These are phyloP conservation scores for Mylabris sibirica DNA, from an alignment of 2,888 invertebrate genomes.

Conservation along the genomic window DNA sequence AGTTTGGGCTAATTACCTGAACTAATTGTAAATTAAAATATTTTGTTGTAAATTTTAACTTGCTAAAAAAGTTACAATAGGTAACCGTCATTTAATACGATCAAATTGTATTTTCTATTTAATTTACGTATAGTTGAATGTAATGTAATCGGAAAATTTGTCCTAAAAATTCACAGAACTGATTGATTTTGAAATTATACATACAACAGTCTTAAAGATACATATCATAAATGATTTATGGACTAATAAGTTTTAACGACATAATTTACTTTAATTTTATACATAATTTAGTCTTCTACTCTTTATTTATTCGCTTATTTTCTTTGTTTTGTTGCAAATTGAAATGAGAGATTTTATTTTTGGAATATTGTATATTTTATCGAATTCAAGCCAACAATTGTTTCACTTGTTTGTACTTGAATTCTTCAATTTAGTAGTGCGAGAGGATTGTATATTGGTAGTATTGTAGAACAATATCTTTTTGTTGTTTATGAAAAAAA, in stretches of 20 bases:
- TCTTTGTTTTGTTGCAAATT: background rate
- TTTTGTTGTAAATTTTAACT: background rate
- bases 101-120: no score
- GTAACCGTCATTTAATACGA: no score
- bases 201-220: background rate
- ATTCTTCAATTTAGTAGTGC: background rate
- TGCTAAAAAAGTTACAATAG: background rate
- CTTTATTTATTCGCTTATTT: background rate
- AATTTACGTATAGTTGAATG: no score
- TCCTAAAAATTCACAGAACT: no score
- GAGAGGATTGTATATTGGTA: background rate
- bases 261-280: background rate
- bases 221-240: background rate
- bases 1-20: background rate
- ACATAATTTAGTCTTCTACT: background rate
- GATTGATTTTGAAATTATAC: no score
- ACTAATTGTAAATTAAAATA: background rate
- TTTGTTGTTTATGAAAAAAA: background rate
- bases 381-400: background rate
- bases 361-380: background rate
- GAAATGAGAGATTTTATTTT: background rate
- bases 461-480: background rate
- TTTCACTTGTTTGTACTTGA: background rate
- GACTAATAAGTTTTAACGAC: background rate
- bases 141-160: no score